Evolutionary conservation across 1,140 invertebrate species (phyloP).

Genomic region (Achatina immaculata): DNA sequence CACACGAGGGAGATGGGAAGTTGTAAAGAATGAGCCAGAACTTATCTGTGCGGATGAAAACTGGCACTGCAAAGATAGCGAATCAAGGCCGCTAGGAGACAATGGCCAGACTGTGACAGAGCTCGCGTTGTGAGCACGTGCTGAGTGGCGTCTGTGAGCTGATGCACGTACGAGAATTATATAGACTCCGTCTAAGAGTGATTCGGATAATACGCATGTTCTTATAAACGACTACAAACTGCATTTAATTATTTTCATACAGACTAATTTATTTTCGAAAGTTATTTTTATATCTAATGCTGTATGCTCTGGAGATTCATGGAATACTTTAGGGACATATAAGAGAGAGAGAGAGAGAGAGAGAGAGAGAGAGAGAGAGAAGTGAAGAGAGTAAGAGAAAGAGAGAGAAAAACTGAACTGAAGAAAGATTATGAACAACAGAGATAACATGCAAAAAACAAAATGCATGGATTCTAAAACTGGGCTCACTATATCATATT

Average conservation of each 20-base stretch:
- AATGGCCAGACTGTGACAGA: conserved; percentile 10
- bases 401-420: too few species aligned
- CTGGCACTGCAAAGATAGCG: background rate
- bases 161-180: background rate
- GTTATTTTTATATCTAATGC: too few species aligned
- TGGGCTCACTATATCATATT: too few species aligned
- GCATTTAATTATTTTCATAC: too few species aligned
- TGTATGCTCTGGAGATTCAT: too few species aligned
- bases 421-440: too few species aligned
- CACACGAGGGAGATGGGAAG: background rate
- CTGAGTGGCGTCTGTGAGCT: background rate
- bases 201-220: background rate
- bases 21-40: background rate
- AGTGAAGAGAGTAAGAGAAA: too few species aligned
- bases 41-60: background rate
- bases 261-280: too few species aligned
- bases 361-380: too few species aligned
- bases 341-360: background rate
- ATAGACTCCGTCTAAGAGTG: background rate
- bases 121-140: background rate
- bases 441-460: too few species aligned
- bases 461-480: too few species aligned
- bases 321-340: background rate
- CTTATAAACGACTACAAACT: too few species aligned
- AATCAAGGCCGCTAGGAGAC: conserved; percentile 7